Evolutionary conservation across 2,888 invertebrate genomes (phyloP).

Genomic region (Ashinkailepas kermadecensis): DNA sequence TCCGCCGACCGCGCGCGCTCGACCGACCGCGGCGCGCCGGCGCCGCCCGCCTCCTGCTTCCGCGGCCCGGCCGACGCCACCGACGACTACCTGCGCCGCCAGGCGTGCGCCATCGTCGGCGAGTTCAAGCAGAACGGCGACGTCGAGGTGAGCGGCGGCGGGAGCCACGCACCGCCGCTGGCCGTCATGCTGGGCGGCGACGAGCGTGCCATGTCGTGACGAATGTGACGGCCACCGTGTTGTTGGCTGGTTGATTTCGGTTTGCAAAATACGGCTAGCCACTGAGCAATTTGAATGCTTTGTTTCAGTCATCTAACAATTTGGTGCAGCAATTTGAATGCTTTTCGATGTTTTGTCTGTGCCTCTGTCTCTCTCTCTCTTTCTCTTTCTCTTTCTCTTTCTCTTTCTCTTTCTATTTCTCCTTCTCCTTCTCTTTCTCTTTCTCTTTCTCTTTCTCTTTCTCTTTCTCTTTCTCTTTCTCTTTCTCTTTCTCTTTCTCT

Average conservation of each 20-base stretch:
- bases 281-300: not conserved
- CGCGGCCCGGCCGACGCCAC: not conserved
- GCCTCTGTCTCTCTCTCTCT: too few species aligned
- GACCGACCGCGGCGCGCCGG: not conserved
- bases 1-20: not conserved
- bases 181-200: not conserved
- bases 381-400: too few species aligned
- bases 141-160: not conserved
- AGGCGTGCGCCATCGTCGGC: slow-evolving; percentile 5
- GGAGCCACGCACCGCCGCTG: not conserved
- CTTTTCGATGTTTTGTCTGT: too few species aligned
- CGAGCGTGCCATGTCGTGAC: not conserved
- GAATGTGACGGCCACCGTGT: not conserved
- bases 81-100: not conserved
- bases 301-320: not conserved
- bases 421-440: too few species aligned
- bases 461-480: too few species aligned
- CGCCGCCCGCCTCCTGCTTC: not conserved
- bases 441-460: too few species aligned
- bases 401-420: too few species aligned
- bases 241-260: not conserved
- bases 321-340: too few species aligned
- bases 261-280: not conserved
- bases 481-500: too few species aligned
- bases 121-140: slow-evolving; percentile 1